Conservation (phyloP, 2,888 invertebrate species). For the Hydroisotoma schaefferi region DNA sequence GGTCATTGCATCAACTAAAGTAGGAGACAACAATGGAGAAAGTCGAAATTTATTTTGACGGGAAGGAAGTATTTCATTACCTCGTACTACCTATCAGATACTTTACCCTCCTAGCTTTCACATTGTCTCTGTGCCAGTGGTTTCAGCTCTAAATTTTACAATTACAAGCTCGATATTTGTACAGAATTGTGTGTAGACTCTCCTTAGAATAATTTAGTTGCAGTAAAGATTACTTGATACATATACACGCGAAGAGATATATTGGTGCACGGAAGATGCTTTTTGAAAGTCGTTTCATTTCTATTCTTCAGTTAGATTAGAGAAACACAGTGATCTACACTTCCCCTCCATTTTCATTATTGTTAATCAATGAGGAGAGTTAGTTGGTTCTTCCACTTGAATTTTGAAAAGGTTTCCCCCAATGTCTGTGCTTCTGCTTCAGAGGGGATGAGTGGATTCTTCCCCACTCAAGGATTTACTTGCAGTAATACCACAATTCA, state of each 20-base stretch:
- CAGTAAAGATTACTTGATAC: too few relatives aligned
- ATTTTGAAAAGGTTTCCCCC: constrained; percentile 12
- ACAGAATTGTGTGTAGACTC: too few relatives aligned
- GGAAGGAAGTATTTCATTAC: constrained; percentile 35
- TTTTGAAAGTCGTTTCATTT: not conserved
- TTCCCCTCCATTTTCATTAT: constrained; percentile 31
- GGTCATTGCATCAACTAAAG: too few relatives aligned
- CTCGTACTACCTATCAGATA: too few relatives aligned
- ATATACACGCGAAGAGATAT: too few relatives aligned
- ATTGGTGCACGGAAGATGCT: too few relatives aligned
- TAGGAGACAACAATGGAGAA: not conserved
- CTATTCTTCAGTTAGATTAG: constrained; percentile 15
- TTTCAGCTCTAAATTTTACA: too few relatives aligned
- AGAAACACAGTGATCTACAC: constrained; percentile 11
- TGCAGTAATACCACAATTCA: constrained; percentile 22
- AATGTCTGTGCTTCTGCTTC: not conserved
- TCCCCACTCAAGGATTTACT: not conserved
- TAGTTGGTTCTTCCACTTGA: constrained; percentile 8
- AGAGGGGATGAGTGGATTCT: not conserved
- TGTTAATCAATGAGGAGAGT: constrained; percentile 29
- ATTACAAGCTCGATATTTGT: too few relatives aligned
- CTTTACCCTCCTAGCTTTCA: too few relatives aligned
- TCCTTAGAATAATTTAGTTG: too few relatives aligned
- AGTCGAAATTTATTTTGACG: constrained; percentile 2
- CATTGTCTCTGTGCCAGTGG: too few relatives aligned